phyloP scores from a whole-genome alignment of 2,113 vertebrate genomes.

The Aepyceros melampus region DNA sequence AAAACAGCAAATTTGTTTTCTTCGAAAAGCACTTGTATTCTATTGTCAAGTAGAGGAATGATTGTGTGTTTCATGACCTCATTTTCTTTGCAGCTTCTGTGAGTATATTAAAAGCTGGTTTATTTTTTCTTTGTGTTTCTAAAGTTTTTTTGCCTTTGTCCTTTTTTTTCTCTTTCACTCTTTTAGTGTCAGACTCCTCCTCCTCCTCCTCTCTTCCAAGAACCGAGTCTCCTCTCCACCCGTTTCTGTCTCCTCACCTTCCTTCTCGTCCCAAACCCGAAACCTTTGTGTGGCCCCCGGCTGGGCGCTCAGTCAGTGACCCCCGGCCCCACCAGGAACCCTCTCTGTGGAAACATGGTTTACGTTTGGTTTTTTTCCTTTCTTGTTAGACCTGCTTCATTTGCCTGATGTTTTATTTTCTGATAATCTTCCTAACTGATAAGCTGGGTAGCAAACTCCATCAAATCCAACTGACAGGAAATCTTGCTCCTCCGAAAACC shows the following conservation, averaged over 20 bases:
- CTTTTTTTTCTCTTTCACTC: slow-evolving; percentile 81
- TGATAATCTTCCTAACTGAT: slow-evolving; percentile 83
- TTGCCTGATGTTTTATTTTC: slow-evolving; percentile 74
- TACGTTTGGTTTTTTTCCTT: slow-evolving; percentile 67
- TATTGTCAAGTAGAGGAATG: slow-evolving; percentile 43
- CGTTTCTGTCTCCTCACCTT: slow-evolving; percentile 87
- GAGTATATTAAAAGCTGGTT: slow-evolving; percentile 73
- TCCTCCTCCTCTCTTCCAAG: slow-evolving; percentile 90
- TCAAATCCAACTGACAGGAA: neutral
- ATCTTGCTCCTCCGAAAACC: slow-evolving; percentile 28
- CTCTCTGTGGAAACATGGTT: slow-evolving; percentile 87
- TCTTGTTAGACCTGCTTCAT: slow-evolving; percentile 72
- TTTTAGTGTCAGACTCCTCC: slow-evolving; percentile 91
- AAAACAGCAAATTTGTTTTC: slow-evolving; percentile 50
- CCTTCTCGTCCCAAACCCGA: slow-evolving; percentile 85
- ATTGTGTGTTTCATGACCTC: slow-evolving; percentile 63
- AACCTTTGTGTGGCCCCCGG: slow-evolving; percentile 85
- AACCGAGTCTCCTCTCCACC: slow-evolving; percentile 88
- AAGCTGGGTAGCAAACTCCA: slow-evolving; percentile 49
- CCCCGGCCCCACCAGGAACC: slow-evolving; percentile 83
- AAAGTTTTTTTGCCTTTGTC: slow-evolving; percentile 59
- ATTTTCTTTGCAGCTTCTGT: slow-evolving; percentile 69
- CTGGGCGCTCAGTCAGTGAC: slow-evolving; percentile 86
- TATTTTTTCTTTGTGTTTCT: slow-evolving; percentile 60
- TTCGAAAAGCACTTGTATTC: slow-evolving; percentile 42